Conservation (phyloP, 1,140 invertebrate species). For the Fopius arisanus region DNA sequence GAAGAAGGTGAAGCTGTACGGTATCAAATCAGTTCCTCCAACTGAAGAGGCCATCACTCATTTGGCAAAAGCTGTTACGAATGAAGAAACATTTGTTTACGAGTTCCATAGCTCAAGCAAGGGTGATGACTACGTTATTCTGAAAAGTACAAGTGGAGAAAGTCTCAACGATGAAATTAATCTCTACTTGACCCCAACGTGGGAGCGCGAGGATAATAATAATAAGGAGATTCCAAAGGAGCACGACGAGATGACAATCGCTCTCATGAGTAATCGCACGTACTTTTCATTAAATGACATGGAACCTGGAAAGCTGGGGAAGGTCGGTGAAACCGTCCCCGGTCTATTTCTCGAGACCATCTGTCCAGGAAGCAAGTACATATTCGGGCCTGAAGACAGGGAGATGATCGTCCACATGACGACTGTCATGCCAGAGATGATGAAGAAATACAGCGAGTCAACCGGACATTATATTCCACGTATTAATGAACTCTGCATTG, state of each 20-base stretch:
- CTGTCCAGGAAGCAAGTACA: constrained; percentile 35
- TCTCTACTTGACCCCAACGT: constrained; percentile 43
- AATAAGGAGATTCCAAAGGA: constrained; percentile 30
- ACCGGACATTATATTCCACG: constrained; percentile 53
- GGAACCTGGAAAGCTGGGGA: constrained; percentile 40
- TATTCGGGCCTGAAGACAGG: constrained; percentile 36
- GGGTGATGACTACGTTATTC: constrained; percentile 43
- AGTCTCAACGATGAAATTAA: constrained; percentile 49
- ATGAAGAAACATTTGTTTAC: constrained; percentile 40
- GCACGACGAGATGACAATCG: neutral
- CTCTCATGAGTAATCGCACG: neutral
- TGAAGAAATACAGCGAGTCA: constrained; percentile 43
- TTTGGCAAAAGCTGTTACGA: constrained; percentile 38
- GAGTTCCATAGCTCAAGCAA: constrained; percentile 38
- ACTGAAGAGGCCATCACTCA: constrained; percentile 46
- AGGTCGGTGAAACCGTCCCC: constrained; percentile 41
- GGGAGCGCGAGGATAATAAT: constrained; percentile 31
- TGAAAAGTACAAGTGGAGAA: constrained; percentile 37
- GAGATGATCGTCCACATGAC: constrained; percentile 42
- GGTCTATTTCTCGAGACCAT: constrained; percentile 28
- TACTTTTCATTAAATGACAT: constrained; percentile 40
- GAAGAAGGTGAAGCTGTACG: constrained; percentile 44
- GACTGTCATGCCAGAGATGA: constrained; percentile 39
- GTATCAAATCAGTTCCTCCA: constrained; percentile 44
- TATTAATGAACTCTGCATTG: constrained; percentile 52